phyloP scores from a whole-genome alignment of 2,797 vertebrate species.

The Gadopsis bispinosus region DNA sequence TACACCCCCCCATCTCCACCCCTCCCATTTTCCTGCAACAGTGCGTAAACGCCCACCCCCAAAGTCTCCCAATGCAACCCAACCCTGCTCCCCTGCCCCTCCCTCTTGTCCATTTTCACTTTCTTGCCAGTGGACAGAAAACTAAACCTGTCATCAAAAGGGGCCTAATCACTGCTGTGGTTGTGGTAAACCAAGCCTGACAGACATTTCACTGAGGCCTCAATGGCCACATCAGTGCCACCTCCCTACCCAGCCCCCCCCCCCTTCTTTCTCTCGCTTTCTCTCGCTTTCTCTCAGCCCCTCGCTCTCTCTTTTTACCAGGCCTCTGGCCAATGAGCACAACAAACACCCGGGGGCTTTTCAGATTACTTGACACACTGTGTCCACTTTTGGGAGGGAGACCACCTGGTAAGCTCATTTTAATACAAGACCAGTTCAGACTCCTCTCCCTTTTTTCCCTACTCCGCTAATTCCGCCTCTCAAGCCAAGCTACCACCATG shows the following conservation, averaged over 20 bases:
- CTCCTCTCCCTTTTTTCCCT: slow-evolving; percentile 77
- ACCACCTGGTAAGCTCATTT: slow-evolving; percentile 91
- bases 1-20: slow-evolving; percentile 57
- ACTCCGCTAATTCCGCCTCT: slow-evolving; percentile 86
- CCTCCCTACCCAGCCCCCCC: slow-evolving; percentile 76
- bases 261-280: slow-evolving; percentile 76
- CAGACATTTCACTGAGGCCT: slow-evolving; percentile 88
- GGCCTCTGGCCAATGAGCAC: slow-evolving; percentile 85
- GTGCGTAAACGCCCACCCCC: slow-evolving; percentile 80
- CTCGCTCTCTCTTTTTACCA: slow-evolving; percentile 82
- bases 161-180: slow-evolving; percentile 89
- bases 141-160: slow-evolving; percentile 93
- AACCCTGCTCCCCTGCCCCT: slow-evolving; percentile 62
- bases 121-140: slow-evolving; percentile 88
- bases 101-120: slow-evolving; percentile 83
- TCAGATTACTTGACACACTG: slow-evolving; percentile 92
- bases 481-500: slow-evolving; percentile 85
- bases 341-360: slow-evolving; percentile 87
- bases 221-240: slow-evolving; percentile 87
- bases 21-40: slow-evolving; percentile 80
- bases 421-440: slow-evolving; percentile 85
- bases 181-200: slow-evolving; percentile 92
- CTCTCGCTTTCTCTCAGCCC: slow-evolving; percentile 77
- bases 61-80: slow-evolving; percentile 77
- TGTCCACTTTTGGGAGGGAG: slow-evolving; percentile 89